Evolutionary conservation across 2,888 invertebrate genomes (phyloP), one percentile per base, ranked within the genome.

Genomic region (Antheraea yamamai): DNA sequence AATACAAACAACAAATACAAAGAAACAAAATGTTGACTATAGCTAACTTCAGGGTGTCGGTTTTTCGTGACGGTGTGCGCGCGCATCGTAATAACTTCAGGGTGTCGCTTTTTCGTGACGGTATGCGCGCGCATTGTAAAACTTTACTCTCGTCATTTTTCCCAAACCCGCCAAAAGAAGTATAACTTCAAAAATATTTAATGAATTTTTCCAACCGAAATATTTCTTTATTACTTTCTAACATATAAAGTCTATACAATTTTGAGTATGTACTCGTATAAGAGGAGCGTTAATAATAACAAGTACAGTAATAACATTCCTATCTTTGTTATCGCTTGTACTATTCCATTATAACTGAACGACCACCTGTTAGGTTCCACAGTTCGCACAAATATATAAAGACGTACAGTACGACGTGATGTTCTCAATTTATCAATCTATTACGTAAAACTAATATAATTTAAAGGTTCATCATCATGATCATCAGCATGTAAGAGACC

Each of bases 331-430:
- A 89, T 88, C 87, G 79, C 83, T 77, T 80, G 82, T 78, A 83
- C 79, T 83, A 84, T 85, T 83, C 82, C 83, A 83, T 84, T 84
- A 85, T 82, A 82, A 81, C 80, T 74, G 76, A 76, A 75, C 76
- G 79, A 79, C 79, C 91, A 91, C 84, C 88, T 91, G 91, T 81
- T 80, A 55, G 75, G 79, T 90, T 89, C 26, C 91, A 90, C 88
- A 84, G 77, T 76, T 68, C 68, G 74, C 68, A 16, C 74, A 52
- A 64, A 73, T 76, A 73, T 51, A 39, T 68, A 68, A 35, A 75
- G 55, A 35, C 12, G 72, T 61, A 75, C 76, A 72, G 72, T 76
- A 76, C 12, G 61, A 61, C 20, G n/a, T 73, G 75, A 73, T 18
- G 26, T 75, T 73, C n/a, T 23, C 16, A 68, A 7, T 39, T 70